Conservation (phyloP, 2,888 invertebrate genomes). For the Xestia sexstrigata region DNA sequence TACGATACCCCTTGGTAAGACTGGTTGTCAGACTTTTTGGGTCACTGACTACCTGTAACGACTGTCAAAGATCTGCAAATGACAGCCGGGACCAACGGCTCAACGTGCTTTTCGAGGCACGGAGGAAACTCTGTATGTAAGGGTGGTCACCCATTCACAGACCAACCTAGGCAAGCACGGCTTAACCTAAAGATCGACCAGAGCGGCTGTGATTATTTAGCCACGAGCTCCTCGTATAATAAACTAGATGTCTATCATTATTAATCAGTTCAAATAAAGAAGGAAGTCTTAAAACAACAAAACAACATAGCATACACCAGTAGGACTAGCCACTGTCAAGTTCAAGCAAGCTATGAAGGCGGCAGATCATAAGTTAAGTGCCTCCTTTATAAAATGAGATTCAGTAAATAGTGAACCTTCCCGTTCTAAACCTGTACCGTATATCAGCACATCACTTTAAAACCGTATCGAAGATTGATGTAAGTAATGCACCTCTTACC, state of each 20-base stretch:
- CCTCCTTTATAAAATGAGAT: neutral
- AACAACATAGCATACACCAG: neutral
- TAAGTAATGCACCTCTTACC: conserved; percentile 58
- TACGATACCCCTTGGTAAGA: too few relatives aligned
- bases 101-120: too few relatives aligned
- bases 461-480: conserved; percentile 50
- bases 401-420: conserved; percentile 22
- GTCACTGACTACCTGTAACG: too few relatives aligned
- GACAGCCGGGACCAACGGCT: too few relatives aligned
- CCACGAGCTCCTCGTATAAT: too few relatives aligned
- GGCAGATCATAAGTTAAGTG: neutral
- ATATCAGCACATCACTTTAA: conserved; percentile 45
- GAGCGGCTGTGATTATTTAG: too few relatives aligned
- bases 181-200: too few relatives aligned
- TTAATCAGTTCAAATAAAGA: neutral
- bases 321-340: neutral
- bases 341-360: neutral
- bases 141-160: too few relatives aligned
- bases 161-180: too few relatives aligned
- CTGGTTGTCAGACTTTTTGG: too few relatives aligned
- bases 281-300: neutral
- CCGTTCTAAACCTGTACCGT: conserved; percentile 32
- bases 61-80: too few relatives aligned
- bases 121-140: too few relatives aligned
- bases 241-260: neutral